Evolutionary conservation across 2,888 invertebrate genomes (phyloP), one percentile per base, ranked within the genome.

Genomic region (Pycnomerus fuliginosus): DNA sequence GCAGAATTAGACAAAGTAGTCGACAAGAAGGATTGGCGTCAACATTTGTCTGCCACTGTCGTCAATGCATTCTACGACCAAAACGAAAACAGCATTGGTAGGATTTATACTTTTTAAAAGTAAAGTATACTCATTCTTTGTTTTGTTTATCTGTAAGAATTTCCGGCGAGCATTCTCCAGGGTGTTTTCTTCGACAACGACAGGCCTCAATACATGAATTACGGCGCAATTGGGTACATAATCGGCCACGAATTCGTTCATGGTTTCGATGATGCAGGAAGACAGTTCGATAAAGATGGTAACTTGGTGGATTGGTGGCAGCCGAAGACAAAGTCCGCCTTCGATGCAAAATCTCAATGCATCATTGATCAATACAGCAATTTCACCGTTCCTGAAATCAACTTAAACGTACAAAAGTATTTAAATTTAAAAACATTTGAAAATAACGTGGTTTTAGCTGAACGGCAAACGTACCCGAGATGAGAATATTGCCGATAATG

Each of bases 231-330:
- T 50, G 93, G 93, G 1, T 90, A 88, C 62, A 89, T 93, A 3
- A 92, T 93, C 62, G 92, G 92, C 0, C 93, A 93, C 66, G 93
- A 93, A 75, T 90, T 94, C 35, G 91, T 91, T 0, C 93, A 93
- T 64, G 90, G 90, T 7, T 92, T 91, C 62, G 90, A 90, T 65
- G 88, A 90, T 65, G 86, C 87, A 78, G 93, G 96, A 35, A 83
- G 94, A 30, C 91, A 93, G 74, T 96, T 91, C 65, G 93, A 96
- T 71, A 85, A 89, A 53, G 80, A 90, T 51, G 96, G 96, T 8
- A 94, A 95, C 71, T 75, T 95, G 50, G 82, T 87, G 1, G 90
- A 94, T 63, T 96, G 96, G 96, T 96, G 95, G 94, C 84, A 86
- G 53, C 78, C 85, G 33, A 76, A 79, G 50, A 95, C 95, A 0